Conservation (phyloP, 2,113 vertebrate species). For the Elgaria multicarinata region DNA sequence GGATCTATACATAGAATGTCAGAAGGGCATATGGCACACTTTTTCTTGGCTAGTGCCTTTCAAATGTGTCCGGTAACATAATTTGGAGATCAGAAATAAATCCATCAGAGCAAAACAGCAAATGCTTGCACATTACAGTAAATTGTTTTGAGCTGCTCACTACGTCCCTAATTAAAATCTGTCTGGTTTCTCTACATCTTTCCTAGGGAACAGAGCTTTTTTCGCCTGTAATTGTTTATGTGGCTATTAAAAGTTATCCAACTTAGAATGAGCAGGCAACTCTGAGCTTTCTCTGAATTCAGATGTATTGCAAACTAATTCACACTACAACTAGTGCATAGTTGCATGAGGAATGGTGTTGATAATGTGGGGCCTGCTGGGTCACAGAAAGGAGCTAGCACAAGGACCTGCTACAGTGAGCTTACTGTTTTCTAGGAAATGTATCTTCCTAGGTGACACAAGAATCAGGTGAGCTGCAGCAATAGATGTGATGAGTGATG, state of each 20-base stretch:
- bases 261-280: neutral
- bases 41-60: neutral
- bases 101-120: constrained; percentile 19
- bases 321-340: neutral
- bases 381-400: neutral
- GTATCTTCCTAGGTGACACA: neutral
- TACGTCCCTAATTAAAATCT: constrained; percentile 31
- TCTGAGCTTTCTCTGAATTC: neutral
- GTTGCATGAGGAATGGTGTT: neutral
- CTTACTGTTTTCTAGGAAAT: neutral
- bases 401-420: neutral
- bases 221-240: constrained; percentile 3
- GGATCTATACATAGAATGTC: neutral
- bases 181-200: constrained; percentile 11
- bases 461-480: neutral
- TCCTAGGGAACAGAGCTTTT: neutral
- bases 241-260: neutral
- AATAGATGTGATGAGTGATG: neutral
- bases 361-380: neutral
- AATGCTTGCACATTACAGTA: constrained; percentile 8
- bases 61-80: constrained; percentile 4
- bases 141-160: constrained; percentile 28
- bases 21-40: neutral
- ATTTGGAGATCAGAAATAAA: constrained; percentile 19
- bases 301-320: constrained; percentile 32